Evolutionary conservation across 2,888 invertebrate species (phyloP).

Genomic region (Zygogramma bicolorata): DNA sequence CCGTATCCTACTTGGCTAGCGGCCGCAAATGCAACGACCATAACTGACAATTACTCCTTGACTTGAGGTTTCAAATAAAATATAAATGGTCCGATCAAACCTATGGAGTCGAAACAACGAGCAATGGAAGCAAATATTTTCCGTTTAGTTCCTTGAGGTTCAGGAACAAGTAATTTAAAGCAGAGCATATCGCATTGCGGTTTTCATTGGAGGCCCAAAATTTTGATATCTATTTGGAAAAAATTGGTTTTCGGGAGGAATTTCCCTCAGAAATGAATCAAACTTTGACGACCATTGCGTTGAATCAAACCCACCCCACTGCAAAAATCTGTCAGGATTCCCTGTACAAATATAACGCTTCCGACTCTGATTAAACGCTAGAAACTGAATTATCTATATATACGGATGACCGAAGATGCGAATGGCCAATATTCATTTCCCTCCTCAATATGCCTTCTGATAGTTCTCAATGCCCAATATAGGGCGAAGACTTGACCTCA

Average conservation of each 20-base stretch:
- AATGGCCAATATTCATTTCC: not conserved
- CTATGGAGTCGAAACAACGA: slow-evolving; percentile 26
- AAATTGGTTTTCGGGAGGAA: not conserved
- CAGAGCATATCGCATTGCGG: no score
- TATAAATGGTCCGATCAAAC: slow-evolving; percentile 24
- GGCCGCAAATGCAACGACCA: slow-evolving; percentile 11
- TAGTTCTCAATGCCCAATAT: slow-evolving; percentile 21
- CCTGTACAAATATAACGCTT: slow-evolving; percentile 12
- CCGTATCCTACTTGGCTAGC: slow-evolving; percentile 22
- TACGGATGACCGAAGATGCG: not conserved
- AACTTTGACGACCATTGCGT: slow-evolving; percentile 24
- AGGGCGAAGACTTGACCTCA: slow-evolving; percentile 28
- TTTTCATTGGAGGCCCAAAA: no score
- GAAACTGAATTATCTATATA: not conserved
- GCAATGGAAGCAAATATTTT: no score
- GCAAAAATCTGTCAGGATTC: slow-evolving; percentile 18
- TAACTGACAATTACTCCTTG: slow-evolving; percentile 9
- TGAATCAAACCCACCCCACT: slow-evolving; percentile 23
- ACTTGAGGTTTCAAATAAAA: slow-evolving; percentile 15
- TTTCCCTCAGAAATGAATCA: not conserved
- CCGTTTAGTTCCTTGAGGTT: no score
- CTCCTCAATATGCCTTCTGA: slow-evolving; percentile 2
- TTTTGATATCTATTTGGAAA: slow-evolving; percentile 10
- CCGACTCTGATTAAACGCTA: not conserved
- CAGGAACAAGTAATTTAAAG: no score